These are phyloP conservation scores for Holocentrus rufus DNA, from an alignment of 2,797 vertebrate genomes.

Conservation along the genomic window DNA sequence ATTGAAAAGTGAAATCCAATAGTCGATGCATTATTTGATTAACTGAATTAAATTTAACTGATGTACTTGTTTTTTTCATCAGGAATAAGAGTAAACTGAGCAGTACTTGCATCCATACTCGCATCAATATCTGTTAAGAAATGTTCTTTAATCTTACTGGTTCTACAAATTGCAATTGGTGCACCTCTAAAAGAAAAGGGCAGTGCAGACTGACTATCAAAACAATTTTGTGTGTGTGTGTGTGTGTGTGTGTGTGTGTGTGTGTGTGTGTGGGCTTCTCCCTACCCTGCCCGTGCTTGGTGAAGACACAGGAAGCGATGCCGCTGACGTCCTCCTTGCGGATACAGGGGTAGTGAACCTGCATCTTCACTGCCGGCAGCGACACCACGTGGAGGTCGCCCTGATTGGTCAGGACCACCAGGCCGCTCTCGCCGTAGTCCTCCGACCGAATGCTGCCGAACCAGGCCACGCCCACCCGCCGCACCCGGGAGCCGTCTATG, in stretches of 20 bases:
- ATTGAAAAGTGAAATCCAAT: no score
- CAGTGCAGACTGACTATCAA: not conserved
- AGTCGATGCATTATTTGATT: no score
- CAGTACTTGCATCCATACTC: no score
- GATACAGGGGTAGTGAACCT: constrained; percentile 94
- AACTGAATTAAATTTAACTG: no score
- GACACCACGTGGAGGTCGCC: constrained; percentile 95
- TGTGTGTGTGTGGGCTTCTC: not conserved
- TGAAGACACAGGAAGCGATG: constrained; percentile 98
- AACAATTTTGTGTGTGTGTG: no score
- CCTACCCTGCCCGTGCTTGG: constrained; percentile 87
- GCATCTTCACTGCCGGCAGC: constrained; percentile 91
- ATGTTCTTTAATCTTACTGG: no score
- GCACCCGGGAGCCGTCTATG: constrained; percentile 93
- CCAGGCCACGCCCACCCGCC: constrained; percentile 89
- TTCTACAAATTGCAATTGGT: no score
- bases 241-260: not conserved
- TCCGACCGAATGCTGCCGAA: constrained; percentile 90
- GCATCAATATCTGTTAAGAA: no score
- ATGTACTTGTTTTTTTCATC: no score
- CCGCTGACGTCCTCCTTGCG: constrained; percentile 96
- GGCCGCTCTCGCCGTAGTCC: constrained; percentile 90
- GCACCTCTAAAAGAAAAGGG: no score
- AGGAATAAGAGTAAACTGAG: no score
- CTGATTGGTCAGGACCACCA: constrained; percentile 93